Evolutionary conservation across 2,113 vertebrate species (phyloP).

Genomic region (Cardinalis cardinalis): DNA sequence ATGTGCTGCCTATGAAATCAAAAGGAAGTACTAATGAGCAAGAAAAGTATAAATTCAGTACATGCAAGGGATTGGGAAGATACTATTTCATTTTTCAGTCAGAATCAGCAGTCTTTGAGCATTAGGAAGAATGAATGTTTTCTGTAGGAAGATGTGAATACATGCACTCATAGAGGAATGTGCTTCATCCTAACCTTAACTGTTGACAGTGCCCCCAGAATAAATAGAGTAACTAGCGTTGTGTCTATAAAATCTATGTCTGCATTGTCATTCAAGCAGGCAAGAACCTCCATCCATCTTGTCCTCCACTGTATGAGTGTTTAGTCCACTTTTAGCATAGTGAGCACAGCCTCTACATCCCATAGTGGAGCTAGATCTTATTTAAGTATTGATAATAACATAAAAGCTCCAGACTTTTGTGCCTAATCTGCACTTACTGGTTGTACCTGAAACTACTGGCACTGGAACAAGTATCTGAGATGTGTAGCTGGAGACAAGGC

Average conservation of each 20-base stretch:
- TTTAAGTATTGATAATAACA: background rate
- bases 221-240: background rate
- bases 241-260: background rate
- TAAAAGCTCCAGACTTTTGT: background rate
- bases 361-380: background rate
- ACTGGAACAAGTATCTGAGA: background rate
- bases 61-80: background rate
- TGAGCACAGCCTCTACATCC: background rate
- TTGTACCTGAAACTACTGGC: background rate
- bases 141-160: background rate
- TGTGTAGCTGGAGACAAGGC: background rate
- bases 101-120: background rate
- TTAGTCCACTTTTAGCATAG: background rate
- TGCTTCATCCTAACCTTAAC: background rate
- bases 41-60: background rate
- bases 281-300: background rate
- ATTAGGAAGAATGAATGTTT: background rate
- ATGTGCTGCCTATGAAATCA: background rate
- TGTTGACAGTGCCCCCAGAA: background rate
- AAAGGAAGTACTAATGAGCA: background rate
- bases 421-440: background rate
- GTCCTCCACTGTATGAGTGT: background rate
- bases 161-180: background rate
- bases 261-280: background rate
- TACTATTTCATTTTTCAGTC: background rate